Percentiles rank a stretch among this genome's conserved stretches.
Conservation (phyloP, 2,113 vertebrate species). For the Jaculus jaculus region DNA sequence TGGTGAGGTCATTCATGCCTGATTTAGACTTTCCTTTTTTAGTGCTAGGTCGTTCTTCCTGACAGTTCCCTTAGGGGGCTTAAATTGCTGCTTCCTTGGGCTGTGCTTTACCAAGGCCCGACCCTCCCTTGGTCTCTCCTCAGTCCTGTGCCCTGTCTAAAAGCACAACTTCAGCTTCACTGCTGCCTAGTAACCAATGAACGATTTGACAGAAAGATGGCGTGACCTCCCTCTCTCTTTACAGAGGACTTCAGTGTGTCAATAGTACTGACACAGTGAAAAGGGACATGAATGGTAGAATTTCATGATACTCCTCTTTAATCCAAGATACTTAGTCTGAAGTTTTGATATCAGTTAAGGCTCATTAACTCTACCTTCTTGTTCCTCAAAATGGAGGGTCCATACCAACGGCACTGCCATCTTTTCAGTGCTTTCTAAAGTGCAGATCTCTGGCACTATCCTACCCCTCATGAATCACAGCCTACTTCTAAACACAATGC, state of each 20-base stretch:
- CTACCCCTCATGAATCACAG: background rate
- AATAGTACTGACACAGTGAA: background rate
- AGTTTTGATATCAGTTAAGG: background rate
- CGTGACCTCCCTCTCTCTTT: background rate
- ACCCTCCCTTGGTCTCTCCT: background rate
- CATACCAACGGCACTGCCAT: background rate
- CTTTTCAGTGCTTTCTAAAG: background rate
- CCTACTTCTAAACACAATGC: background rate
- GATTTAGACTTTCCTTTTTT: background rate
- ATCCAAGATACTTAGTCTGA: background rate
- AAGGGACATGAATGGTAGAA: background rate
- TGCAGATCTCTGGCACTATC: background rate
- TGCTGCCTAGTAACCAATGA: background rate
- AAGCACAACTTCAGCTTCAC: background rate
- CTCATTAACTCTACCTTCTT: background rate
- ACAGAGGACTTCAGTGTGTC: background rate
- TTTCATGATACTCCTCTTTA: background rate
- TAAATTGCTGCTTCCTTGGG: background rate
- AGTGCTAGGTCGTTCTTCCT: background rate
- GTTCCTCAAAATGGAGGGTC: background rate
- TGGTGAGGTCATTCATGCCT: background rate
- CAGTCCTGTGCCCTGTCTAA: background rate
- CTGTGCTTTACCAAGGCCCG: fast-evolving
- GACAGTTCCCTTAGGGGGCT: background rate
- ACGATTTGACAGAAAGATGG: background rate